These are phyloP conservation scores for Gephyroberyx darwinii DNA, from an alignment of 2,797 vertebrate species.

Conservation along the genomic window DNA sequence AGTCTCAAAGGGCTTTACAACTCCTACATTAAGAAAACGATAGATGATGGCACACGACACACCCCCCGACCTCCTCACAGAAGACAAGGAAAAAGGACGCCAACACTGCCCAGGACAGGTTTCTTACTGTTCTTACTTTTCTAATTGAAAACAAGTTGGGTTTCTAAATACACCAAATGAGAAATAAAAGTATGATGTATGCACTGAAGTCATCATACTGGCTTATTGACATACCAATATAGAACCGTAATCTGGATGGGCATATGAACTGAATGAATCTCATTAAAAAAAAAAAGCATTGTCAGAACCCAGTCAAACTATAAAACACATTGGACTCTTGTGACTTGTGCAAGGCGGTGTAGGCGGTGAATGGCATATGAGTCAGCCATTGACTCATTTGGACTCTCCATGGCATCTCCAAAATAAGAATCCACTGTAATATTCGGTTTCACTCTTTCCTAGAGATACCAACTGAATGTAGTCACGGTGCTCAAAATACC, in stretches of 20 bases:
- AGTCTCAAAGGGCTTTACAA: too few species aligned
- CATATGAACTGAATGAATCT: background rate
- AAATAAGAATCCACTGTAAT: slow-evolving; percentile 35
- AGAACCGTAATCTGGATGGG: background rate
- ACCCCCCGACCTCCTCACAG: too few species aligned
- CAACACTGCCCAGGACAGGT: too few species aligned
- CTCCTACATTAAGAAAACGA: too few species aligned
- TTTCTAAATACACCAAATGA: too few species aligned
- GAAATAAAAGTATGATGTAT: too few species aligned
- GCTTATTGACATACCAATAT: background rate
- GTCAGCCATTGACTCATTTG: slow-evolving; percentile 55
- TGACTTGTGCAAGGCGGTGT: slow-evolving; percentile 25
- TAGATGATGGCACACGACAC: too few species aligned
- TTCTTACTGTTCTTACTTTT: background rate
- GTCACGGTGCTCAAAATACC: background rate
- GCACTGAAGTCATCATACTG: background rate
- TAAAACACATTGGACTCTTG: slow-evolving; percentile 28
- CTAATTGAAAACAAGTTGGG: background rate
- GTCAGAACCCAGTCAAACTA: slow-evolving; percentile 4
- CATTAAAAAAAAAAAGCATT: background rate
- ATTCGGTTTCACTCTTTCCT: slow-evolving; percentile 18
- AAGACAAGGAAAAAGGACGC: too few species aligned
- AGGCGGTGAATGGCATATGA: slow-evolving; percentile 49
- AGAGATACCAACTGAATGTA: background rate
- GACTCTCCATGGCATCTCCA: slow-evolving; percentile 27